These are phyloP conservation scores for Eugnorisma glareosa DNA, from an alignment of 2,888 invertebrate genomes.

Conservation along the genomic window DNA sequence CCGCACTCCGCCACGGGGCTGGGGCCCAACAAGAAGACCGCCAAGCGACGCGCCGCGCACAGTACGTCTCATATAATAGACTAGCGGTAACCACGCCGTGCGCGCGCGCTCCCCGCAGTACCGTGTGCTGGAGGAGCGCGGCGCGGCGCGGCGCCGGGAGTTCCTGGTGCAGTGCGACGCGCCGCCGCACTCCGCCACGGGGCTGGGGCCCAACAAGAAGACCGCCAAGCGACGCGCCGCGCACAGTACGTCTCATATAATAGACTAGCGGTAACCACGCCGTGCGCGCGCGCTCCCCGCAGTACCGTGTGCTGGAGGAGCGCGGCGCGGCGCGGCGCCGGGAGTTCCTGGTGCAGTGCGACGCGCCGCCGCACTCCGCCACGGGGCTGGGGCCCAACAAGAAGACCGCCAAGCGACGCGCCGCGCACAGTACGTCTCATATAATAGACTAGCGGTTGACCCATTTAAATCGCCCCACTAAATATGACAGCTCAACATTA, in stretches of 20 bases:
- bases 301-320: too few relatives aligned
- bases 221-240: constrained; percentile 98
- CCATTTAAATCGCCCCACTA: background rate
- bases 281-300: too few relatives aligned
- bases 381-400: too few relatives aligned
- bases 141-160: constrained; percentile 95
- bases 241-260: constrained; percentile 82
- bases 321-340: too few relatives aligned
- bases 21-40: constrained; percentile 98
- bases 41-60: constrained; percentile 98
- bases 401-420: too few relatives aligned
- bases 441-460: too few relatives aligned
- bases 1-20: constrained; percentile 93
- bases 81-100: constrained; percentile 81
- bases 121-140: constrained; percentile 95
- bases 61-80: constrained; percentile 75
- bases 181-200: constrained; percentile 92
- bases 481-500: background rate
- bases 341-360: too few relatives aligned
- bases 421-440: too few relatives aligned
- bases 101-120: constrained; percentile 98
- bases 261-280: constrained; percentile 65
- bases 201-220: constrained; percentile 98
- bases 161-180: constrained; percentile 95
- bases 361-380: too few relatives aligned